These are phyloP conservation scores for Polymixis flavicincta DNA, from an alignment of 2,888 invertebrate species.

Conservation along the genomic window DNA sequence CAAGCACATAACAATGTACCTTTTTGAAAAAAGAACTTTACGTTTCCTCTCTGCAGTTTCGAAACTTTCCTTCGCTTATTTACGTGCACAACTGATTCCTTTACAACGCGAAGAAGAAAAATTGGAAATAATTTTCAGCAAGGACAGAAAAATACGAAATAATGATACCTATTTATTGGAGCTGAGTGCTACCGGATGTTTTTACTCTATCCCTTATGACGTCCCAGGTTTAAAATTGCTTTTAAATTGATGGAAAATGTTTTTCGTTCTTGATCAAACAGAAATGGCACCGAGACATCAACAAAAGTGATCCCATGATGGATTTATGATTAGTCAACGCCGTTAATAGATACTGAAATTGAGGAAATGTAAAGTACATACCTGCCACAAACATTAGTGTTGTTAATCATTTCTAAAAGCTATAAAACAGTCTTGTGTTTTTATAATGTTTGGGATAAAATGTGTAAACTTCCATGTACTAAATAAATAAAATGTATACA, in stretches of 20 bases:
- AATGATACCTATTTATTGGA: conserved; percentile 19
- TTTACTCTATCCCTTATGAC: conserved; percentile 37
- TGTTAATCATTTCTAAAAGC: conserved; percentile 28
- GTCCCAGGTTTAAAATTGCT: conserved; percentile 23
- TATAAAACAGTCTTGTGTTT: conserved; percentile 4
- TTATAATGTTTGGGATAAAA: conserved; percentile 15
- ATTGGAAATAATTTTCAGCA: conserved; percentile 36
- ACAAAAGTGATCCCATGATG: conserved; percentile 37
- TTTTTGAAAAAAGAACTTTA: conserved; percentile 17
- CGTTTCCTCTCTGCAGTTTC: conserved; percentile 11
- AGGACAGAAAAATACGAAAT: conserved; percentile 9
- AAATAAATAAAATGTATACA: not conserved
- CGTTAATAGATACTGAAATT: conserved; percentile 39
- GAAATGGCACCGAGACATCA: conserved; percentile 35
- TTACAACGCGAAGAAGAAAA: conserved; percentile 11
- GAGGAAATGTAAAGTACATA: conserved; percentile 29
- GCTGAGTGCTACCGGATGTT: conserved; percentile 34
- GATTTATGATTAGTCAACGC: conserved; percentile 43
- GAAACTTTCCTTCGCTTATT: conserved; percentile 33
- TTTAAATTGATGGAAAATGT: conserved; percentile 29
- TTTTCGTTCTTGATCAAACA: conserved; percentile 41
- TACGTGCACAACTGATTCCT: conserved; percentile 43
- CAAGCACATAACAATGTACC: conserved; percentile 3
- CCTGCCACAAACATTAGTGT: conserved; percentile 13
- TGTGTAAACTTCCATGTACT: conserved; percentile 15